These are phyloP conservation scores for Oscheius sp. DNA, from an alignment of 2,888 invertebrate species.

Conservation along the genomic window DNA sequence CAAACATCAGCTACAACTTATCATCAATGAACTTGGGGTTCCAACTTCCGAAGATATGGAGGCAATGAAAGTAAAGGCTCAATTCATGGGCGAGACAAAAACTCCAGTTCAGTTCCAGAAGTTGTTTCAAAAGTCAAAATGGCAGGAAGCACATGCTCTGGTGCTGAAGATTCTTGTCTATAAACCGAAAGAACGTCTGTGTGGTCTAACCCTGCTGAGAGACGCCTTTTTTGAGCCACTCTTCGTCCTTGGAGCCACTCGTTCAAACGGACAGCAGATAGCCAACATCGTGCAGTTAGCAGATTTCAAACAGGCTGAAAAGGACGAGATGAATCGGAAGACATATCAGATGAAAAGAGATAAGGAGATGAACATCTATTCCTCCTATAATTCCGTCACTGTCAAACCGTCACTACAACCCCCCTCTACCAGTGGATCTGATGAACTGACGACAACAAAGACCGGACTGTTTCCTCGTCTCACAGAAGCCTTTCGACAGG, in stretches of 20 bases:
- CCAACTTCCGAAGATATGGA: slow-evolving; percentile 36
- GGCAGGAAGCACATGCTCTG: slow-evolving; percentile 32
- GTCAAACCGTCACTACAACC: too few relatives aligned
- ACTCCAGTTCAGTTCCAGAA: neutral
- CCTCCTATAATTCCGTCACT: too few relatives aligned
- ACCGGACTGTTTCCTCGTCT: too few relatives aligned
- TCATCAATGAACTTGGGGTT: slow-evolving; percentile 37
- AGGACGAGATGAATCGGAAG: neutral
- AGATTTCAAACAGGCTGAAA: neutral
- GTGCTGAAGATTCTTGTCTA: slow-evolving; percentile 51
- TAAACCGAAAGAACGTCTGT: slow-evolving; percentile 45
- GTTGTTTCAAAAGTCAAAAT: too few relatives aligned
- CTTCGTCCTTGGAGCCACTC: slow-evolving; percentile 7
- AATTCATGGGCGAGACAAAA: neutral
- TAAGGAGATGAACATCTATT: neutral
- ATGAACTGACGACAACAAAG: too few relatives aligned
- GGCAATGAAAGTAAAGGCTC: slow-evolving; percentile 33
- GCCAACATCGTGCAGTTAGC: neutral
- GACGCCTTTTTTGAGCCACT: slow-evolving; percentile 48
- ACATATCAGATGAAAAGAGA: neutral
- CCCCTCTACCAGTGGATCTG: too few relatives aligned
- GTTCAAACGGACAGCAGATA: slow-evolving; percentile 11
- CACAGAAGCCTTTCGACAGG: too few relatives aligned
- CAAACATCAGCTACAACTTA: slow-evolving; percentile 40
- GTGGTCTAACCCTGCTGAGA: slow-evolving; percentile 46